Base-by-base conservation (phyloP, 2,797 vertebrate species). In the Trachurus trachurus region DNA sequence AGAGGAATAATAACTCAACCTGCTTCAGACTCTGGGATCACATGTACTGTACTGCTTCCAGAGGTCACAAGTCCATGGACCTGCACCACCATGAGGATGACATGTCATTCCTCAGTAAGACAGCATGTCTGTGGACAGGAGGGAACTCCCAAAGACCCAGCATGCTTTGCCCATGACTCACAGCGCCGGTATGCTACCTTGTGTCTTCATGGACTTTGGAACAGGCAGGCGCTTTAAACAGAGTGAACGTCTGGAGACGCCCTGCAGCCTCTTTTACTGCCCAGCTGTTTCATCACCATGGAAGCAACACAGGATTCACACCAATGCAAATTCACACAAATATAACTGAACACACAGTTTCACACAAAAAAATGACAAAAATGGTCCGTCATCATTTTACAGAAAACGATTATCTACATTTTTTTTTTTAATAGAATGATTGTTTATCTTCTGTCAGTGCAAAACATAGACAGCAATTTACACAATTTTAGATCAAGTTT, bases 181-280 rank as follows among this genome's bases (percentile, higher is more conserved):
- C 19, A 31, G 61, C 78, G 49, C 9, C 53, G 89, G 80, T 45
- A 89, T 87, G 79, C 54, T 71, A 76, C 66, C 63, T 67, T 77
- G 58, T 76, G 52, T 22, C 19, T 58, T 64, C 60, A 22, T 79
- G 81, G 58, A 83, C 88, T 89, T 87, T 89, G 87, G 87, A 85
- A 83, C 84, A 72, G 66, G 49, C 29, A 71, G 54, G 22, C 40
- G 44, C 80, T 84, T 70, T 71, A 58, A 67, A 78, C 39, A 65
- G 87, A 82, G 75, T 22, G 59, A 81, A 4, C 19, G 13, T 45
- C 37, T 39, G 60, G 69, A 76, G 74, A 78, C 39, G 37, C 74
- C 81, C 74, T 60, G 52, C 65, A 72, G 59, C 68, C 39, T 66
- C 21, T 11, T 82, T 80, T 68, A 80, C 58, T 64, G 59, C 68